Evolutionary conservation across 2,888 invertebrate genomes (phyloP), one percentile per base, ranked within the genome.

Genomic region (Folsomia candida): DNA sequence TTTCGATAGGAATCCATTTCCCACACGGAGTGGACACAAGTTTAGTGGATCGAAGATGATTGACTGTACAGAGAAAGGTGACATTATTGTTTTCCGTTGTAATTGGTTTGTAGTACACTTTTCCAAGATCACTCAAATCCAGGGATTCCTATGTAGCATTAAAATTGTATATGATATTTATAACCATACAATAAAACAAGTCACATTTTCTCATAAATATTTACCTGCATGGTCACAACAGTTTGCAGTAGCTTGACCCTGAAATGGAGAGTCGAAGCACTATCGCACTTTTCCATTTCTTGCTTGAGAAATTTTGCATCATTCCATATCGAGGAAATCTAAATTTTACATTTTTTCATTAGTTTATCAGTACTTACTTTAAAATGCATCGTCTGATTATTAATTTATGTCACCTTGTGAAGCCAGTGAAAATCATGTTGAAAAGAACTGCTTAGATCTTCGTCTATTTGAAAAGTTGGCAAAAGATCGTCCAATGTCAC

Each of bases 401-500:
- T 6, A 59, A 24, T 26, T 59, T 59, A 27, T 11, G 20, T 63
- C 83, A 91, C 91, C 88, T 96, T 97, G 92, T 98, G 94, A 26
- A 98, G 87, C 98, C 98, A 99, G 83, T 97, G 93, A 84, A 96
- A 93, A 84, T 98, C 98, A 73, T 89, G 90, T 83, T 95, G 91
- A 75, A 97, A 89, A 78, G 93, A 92, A 81, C 91, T 92, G 59
- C 95, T 93, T 83, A 94, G 96, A 37, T 93, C 93, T 84, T 97
- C 97, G 83, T 97, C 97, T 64, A 98, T 93, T 85, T 97, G 97
- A 81, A 98, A 92, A 72, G 97, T 93, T 0, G 98, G 98, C 73
- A 98, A 86, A 83, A 94, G 94, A 83, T 99, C 98, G 84, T 98
- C 98, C 80, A 94, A 94, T 47, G 98, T 98, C 70, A 97, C 94